Evolutionary conservation across 2,888 invertebrate species (phyloP), one percentile per base, ranked within the genome.

Genomic region (Hoplodrina ambigua): DNA sequence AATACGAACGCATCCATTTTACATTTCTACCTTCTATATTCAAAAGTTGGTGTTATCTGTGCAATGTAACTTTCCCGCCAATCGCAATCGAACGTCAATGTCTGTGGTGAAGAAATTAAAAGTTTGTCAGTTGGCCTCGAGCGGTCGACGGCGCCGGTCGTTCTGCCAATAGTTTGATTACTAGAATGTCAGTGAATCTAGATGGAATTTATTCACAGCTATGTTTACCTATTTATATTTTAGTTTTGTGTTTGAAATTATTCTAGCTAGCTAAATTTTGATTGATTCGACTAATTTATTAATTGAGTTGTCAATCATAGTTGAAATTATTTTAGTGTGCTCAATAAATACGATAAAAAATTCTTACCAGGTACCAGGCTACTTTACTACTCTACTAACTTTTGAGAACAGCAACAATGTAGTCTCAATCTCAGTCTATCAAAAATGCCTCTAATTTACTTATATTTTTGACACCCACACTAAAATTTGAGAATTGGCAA

Each of bases 91-190:
- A 89, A 90, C 90, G 91, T 93, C 94, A 94, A 93, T 93, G 92
- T 92, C 93, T 93, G 93, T 87, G 90, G 89, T 88, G 90, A 93
- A 92, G 93, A 92, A 93, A 94, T 94, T 94, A 94, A 94, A 95
- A 94, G 94, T 94, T 94, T 91, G 91, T 91, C 93, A 94, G 92
- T 93, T 87, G 79, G 92, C 94, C 92, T 78, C 88, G 89, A 88
- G 94, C 94, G 88, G 84, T 91, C 90, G 90, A 84, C 91, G 92
- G 80, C 88, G 90, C 87, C 92, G 92, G 93, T 92, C 89, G 89
- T 81, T 83, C 79, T 73, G 72, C 72, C 70, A 84, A 82, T 89
- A 90, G 88, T 89, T 90, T 87, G 84, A 88, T 89, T 88, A 85
- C 84, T 85, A 75, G 67, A 85, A 86, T 85, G 83, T 85, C 84